Evolutionary conservation across 2,888 invertebrate genomes (phyloP).

Genomic region (Dione vanillae): DNA sequence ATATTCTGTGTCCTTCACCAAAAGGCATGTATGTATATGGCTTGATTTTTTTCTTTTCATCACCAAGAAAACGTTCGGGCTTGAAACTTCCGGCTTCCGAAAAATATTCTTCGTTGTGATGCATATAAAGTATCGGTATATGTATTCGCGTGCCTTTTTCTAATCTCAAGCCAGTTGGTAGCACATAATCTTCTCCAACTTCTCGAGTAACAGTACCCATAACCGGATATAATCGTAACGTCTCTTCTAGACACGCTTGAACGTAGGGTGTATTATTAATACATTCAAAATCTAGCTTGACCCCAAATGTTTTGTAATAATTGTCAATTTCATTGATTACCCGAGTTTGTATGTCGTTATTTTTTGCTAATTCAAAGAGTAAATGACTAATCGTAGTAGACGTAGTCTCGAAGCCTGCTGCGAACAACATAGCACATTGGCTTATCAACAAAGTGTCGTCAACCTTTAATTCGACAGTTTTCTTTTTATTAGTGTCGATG

Average conservation of each 20-base stretch:
- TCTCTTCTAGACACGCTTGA: conserved; percentile 60
- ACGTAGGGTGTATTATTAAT: conserved; percentile 57
- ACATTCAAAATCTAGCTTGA: conserved; percentile 55
- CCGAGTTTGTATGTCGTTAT: conserved; percentile 48
- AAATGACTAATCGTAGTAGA: conserved; percentile 54
- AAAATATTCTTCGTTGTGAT: conserved; percentile 59
- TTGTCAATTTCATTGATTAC: conserved; percentile 56
- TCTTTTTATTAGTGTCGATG: background rate
- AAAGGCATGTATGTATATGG: conserved; percentile 48
- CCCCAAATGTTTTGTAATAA: conserved; percentile 49
- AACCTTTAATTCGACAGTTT: conserved; percentile 51
- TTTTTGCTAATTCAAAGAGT: conserved; percentile 59
- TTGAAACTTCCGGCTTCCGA: conserved; percentile 59
- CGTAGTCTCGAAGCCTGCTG: conserved; percentile 63
- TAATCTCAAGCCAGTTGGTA: conserved; percentile 57
- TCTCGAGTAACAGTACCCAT: conserved; percentile 59
- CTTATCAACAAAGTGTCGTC: conserved; percentile 74
- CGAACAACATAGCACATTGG: conserved; percentile 79
- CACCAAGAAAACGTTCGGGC: conserved; percentile 63
- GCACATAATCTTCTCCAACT: conserved; percentile 43
- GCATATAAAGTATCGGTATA: conserved; percentile 61
- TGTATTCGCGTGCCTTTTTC: conserved; percentile 64
- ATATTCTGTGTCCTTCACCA: conserved; percentile 50
- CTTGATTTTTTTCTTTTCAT: conserved; percentile 55
- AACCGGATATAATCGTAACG: conserved; percentile 62